phyloP scores from a whole-genome alignment of 2,113 vertebrate species.

The Sinocyclocheilus anophthalmus region DNA sequence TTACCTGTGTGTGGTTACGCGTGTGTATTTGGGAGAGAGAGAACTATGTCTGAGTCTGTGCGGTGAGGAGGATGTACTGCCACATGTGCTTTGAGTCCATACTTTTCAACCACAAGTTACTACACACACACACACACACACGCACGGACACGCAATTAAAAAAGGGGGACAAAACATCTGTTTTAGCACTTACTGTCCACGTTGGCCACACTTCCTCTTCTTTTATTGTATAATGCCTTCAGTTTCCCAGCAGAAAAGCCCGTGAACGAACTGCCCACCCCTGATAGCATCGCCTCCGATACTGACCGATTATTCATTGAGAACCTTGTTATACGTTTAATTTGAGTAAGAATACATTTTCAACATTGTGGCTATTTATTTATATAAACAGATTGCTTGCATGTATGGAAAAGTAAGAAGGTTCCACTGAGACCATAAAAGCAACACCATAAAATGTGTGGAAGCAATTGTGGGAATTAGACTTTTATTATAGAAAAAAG shows the following conservation, averaged over 20 bases:
- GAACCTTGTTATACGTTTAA: not conserved
- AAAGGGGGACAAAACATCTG: constrained; percentile 7
- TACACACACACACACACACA: no score
- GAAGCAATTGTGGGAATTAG: constrained; percentile 70
- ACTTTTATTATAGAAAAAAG: constrained; percentile 55
- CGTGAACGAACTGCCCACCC: no score
- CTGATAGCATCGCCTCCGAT: no score
- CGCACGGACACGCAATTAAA: not conserved
- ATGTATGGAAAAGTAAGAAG: constrained; percentile 59
- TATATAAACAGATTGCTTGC: constrained; percentile 45
- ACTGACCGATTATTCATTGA: not conserved
- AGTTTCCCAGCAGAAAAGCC: no score
- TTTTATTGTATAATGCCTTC: not conserved
- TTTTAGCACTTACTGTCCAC: constrained; percentile 33
- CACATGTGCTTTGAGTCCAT: constrained; percentile 37
- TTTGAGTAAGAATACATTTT: not conserved
- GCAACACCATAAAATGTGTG: constrained; percentile 66
- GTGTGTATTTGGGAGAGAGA: constrained; percentile 18
- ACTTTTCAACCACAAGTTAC: constrained; percentile 34
- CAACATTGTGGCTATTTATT: not conserved
- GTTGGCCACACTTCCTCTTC: not conserved
- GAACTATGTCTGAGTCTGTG: constrained; percentile 15
- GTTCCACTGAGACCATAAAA: constrained; percentile 63
- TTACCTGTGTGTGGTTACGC: constrained; percentile 48
- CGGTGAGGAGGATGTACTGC: constrained; percentile 34